Percentiles rank a stretch among this genome's conserved stretches.
Evolutionary conservation across 2,888 invertebrate genomes (phyloP).

Genomic region (Ormyrus nitidulus): DNA sequence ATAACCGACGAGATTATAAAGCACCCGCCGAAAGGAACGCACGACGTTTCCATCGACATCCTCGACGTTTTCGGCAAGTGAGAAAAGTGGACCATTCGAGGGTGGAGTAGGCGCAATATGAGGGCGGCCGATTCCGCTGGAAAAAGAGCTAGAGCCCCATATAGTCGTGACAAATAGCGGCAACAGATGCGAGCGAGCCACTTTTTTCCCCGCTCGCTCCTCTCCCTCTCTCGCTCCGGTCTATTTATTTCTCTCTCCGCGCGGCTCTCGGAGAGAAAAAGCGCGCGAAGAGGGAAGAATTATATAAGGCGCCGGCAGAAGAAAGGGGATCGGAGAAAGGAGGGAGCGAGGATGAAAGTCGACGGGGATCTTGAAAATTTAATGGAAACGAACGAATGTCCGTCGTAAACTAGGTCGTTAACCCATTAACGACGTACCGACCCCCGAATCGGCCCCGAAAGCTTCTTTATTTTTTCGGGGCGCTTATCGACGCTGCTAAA

Average conservation of each 20-base stretch:
- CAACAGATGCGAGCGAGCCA: conserved; percentile 16
- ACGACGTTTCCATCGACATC: too few relatives aligned
- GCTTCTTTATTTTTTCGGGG: too few relatives aligned
- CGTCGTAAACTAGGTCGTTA: conserved; percentile 37
- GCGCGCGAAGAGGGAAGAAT: conserved; percentile 18
- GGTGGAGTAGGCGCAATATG: neutral
- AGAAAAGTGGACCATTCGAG: neutral
- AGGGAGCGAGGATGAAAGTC: neutral
- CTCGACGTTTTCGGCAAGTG: neutral
- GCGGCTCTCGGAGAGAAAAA: neutral
- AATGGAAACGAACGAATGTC: conserved; percentile 23
- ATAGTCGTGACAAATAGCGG: conserved; percentile 35
- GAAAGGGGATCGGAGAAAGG: neutral
- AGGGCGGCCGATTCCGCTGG: neutral
- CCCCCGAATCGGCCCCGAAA: too few relatives aligned
- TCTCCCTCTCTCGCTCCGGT: too few relatives aligned
- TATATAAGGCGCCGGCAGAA: conserved; percentile 2
- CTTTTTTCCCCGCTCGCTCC: too few relatives aligned
- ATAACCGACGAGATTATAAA: too few relatives aligned
- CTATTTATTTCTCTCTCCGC: conserved; percentile 7
- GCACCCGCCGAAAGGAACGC: too few relatives aligned
- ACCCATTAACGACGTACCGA: neutral
- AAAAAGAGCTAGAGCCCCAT: neutral
- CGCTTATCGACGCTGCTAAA: too few relatives aligned
- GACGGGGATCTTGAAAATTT: conserved; percentile 6